Conservation (phyloP, 2,888 invertebrate genomes). For the Aradus depressus region DNA sequence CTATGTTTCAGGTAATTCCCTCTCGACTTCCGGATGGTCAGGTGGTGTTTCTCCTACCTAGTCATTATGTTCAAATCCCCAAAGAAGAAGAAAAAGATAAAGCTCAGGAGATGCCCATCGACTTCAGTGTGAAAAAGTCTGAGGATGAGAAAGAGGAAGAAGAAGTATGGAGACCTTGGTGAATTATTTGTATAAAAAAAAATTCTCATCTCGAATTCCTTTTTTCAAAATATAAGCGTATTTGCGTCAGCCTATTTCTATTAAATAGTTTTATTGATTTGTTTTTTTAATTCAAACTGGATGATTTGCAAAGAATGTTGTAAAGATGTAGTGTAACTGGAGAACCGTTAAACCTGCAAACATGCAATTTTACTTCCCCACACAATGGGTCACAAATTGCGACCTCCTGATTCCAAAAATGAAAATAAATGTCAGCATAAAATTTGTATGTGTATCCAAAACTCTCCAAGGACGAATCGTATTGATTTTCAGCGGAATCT, state of each 20-base stretch:
- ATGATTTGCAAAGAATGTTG: too few species aligned
- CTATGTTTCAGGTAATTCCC: conserved; percentile 40
- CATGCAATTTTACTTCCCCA: too few species aligned
- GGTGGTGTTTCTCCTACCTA: conserved; percentile 49
- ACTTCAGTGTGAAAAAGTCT: conserved; percentile 32
- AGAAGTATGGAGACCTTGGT: conserved; percentile 33
- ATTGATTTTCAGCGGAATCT: too few species aligned
- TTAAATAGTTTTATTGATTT: too few species aligned
- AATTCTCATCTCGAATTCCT: background rate
- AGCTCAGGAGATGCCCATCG: conserved; percentile 31
- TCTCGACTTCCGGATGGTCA: conserved; percentile 48
- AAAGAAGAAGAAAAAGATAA: conserved; percentile 34
- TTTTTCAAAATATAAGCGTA: background rate
- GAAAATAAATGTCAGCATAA: too few species aligned
- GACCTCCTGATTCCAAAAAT: too few species aligned
- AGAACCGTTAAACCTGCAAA: too few species aligned
- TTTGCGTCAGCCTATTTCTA: background rate
- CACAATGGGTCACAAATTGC: too few species aligned
- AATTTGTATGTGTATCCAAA: too few species aligned
- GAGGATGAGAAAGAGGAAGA: conserved; percentile 30
- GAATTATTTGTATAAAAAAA: conserved; percentile 13
- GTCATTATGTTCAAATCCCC: conserved; percentile 49
- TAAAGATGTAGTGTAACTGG: too few species aligned
- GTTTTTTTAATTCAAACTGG: too few species aligned
- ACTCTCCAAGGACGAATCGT: too few species aligned